Percentiles rank a stretch among this genome's conserved stretches.
phyloP scores from a whole-genome alignment of 2,888 invertebrate genomes.

The Mycalesis mineus region DNA sequence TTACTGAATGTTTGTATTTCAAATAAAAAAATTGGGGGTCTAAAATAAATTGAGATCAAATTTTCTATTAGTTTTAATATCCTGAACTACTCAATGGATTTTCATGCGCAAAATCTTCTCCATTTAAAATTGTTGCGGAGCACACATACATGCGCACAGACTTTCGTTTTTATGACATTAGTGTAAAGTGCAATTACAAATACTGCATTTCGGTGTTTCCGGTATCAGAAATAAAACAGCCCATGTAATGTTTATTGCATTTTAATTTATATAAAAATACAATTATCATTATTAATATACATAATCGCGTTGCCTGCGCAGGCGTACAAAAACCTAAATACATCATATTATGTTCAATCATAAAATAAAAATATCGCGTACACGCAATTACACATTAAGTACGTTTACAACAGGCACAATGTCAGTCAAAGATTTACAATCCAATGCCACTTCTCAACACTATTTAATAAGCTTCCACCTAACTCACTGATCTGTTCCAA shows the following conservation, averaged over 20 bases:
- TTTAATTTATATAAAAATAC: constrained; percentile 76
- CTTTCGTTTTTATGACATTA: too few relatives aligned
- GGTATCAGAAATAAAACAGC: constrained; percentile 38
- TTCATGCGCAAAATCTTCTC: too few relatives aligned
- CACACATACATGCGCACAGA: too few relatives aligned
- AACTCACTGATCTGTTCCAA: too few relatives aligned
- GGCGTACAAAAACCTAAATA: constrained; percentile 49
- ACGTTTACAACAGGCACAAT: constrained; percentile 56
- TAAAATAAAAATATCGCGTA: constrained; percentile 49
- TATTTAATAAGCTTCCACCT: constrained; percentile 10
- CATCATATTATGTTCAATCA: constrained; percentile 40
- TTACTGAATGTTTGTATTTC: too few relatives aligned
- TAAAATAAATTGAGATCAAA: too few relatives aligned
- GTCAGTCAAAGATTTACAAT: constrained; percentile 47
- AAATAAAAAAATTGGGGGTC: too few relatives aligned
- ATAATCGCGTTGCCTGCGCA: constrained; percentile 63
- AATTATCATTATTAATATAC: constrained; percentile 67
- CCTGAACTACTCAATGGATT: too few relatives aligned
- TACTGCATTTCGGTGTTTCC: too few relatives aligned
- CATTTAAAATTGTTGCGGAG: too few relatives aligned
- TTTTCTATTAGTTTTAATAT: too few relatives aligned
- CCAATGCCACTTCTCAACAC: constrained; percentile 33
- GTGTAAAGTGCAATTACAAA: too few relatives aligned
- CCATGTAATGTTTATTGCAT: constrained; percentile 42
- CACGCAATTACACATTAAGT: constrained; percentile 56